Evolutionary conservation across 1,140 invertebrate genomes (phyloP), one percentile per base, ranked within the genome.

Genomic region (Diabrotica virgifera): DNA sequence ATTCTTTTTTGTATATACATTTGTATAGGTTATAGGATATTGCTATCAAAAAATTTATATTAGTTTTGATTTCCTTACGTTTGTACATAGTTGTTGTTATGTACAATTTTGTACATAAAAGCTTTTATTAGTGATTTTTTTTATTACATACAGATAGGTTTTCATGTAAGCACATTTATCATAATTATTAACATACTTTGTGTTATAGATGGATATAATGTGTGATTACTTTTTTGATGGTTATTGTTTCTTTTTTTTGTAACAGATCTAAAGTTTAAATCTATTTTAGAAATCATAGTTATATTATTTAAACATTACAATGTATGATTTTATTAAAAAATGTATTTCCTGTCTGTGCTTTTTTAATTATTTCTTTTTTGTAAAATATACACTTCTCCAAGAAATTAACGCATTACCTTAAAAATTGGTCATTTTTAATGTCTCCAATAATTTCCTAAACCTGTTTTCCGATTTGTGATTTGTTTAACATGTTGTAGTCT

Each of bases 101-200:
- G 70, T 71, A 71, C 70, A 59, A 59, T 60, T 46, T 58, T 70
- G 70, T 71, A 71, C 70, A 71, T 71, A 71, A 60, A 63, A 64
- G 54, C 60, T 65, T 71, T 71, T 71, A 64, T 64, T 71, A 56
- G 69, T 71, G 66, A 64, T 53, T 71, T 71, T 71, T 70, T 60
- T 50, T 60, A 24, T 35, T 60, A 13, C 14, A 38, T n/a, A 14
- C 6, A 14, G 13, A 51, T 60, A 60, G 46, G 59, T 60, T 50
- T 50, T 36, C 46, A 55, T 35, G 40, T 60, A 60, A 60, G 59
- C 59, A 60, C 59, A 52, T 60, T 52, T 57, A 36, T 51, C 0
- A 36, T 60, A 51, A 52, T 60, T 14, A 46, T 60, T 51, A 50
- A n/a, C 24, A 52, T 52, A 24, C 50, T 40, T 59, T 37, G n/a